A percentile compares a stretch with the other conserved stretches of the same genome.
These are phyloP conservation scores for Cryptoprocta ferox DNA, from an alignment of 2,797 vertebrate species.

Conservation along the genomic window DNA sequence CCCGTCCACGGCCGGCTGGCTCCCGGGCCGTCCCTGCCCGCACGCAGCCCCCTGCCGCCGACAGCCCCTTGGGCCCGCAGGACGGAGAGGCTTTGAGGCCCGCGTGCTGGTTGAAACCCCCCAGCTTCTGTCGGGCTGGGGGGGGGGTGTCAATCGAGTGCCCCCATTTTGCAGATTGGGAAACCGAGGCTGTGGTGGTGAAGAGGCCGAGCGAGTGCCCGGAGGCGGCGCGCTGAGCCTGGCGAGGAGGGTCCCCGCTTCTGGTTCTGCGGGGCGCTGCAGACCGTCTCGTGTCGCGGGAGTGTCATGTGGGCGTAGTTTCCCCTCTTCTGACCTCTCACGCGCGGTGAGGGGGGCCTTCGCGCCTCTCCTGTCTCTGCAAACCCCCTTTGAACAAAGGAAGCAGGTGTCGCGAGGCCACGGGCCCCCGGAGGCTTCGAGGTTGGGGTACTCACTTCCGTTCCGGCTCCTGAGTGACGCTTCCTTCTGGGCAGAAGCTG, in stretches of 20 bases:
- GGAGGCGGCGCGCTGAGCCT: neutral
- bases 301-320: neutral
- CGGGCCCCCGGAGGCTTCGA: accelerated
- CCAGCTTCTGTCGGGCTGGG: accelerated
- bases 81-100: neutral
- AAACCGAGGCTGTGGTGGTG: neutral
- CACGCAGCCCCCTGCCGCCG: neutral
- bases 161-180: neutral
- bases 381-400: accelerated
- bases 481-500: neutral
- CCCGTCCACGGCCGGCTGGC: constrained; percentile 43
- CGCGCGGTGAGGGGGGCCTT: neutral
- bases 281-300: accelerated
- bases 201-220: neutral
- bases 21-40: neutral
- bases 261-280: accelerated
- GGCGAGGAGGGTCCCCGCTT: neutral
- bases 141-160: accelerated
- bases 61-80: accelerated
- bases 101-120: neutral
- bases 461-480: neutral
- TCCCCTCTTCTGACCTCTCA: neutral
- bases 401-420: neutral
- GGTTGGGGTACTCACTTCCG: accelerated
- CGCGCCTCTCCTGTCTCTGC: accelerated